These are phyloP conservation scores for Tachina grossa DNA, from an alignment of 2,888 invertebrate species.

Conservation along the genomic window DNA sequence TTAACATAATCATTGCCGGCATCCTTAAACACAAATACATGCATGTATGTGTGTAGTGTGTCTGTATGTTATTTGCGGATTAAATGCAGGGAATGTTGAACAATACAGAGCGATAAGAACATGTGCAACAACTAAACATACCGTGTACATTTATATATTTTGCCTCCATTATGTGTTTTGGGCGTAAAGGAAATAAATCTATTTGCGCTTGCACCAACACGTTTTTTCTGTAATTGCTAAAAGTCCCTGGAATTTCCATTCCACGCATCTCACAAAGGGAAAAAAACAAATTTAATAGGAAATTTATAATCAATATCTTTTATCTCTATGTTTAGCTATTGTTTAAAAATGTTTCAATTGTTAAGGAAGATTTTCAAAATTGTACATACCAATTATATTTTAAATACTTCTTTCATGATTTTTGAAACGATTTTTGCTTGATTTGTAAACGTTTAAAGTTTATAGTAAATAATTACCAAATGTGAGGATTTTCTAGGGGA, in stretches of 20 bases:
- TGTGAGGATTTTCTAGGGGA: constrained; percentile 13
- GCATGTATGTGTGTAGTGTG: neutral
- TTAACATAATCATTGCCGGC: constrained; percentile 9
- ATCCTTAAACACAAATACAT: neutral
- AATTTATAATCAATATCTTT: constrained; percentile 5
- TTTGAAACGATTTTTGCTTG: constrained; percentile 18
- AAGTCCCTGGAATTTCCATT: constrained; percentile 12
- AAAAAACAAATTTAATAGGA: neutral
- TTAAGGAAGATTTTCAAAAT: constrained; percentile 25
- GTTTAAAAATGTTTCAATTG: constrained; percentile 33
- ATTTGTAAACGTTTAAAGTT: neutral
- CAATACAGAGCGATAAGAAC: constrained; percentile 31
- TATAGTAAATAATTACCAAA: constrained; percentile 22
- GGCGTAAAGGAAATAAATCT: constrained; percentile 24
- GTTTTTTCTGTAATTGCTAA: constrained; percentile 8
- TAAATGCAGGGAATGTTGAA: constrained; percentile 23
- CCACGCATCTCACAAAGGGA: neutral
- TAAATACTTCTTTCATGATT: constrained; percentile 3
- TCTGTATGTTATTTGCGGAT: constrained; percentile 47
- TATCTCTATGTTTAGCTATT: neutral
- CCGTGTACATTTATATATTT: too few species aligned
- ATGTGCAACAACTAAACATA: constrained; percentile 43
- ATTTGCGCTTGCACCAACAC: constrained; percentile 10
- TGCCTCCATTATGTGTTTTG: constrained; percentile 14
- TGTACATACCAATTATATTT: constrained; percentile 13